Percentiles rank a stretch among this genome's conserved stretches.
phyloP scores from a whole-genome alignment of 2,888 invertebrate species.

The Escarpia spicata region DNA sequence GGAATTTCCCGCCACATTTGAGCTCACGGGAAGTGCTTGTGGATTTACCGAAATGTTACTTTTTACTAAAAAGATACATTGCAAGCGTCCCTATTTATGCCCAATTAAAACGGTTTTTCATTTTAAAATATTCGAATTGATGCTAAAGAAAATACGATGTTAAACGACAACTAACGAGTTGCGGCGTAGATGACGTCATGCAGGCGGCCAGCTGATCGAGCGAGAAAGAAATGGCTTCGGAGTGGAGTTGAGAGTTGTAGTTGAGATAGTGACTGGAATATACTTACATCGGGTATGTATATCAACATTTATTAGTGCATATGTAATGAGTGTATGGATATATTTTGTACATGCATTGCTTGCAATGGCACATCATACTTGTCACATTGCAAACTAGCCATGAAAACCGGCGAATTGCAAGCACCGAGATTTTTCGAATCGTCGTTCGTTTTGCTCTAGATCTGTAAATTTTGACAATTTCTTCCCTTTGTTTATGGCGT shows the following conservation, averaged over 20 bases:
- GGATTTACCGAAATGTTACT: background rate
- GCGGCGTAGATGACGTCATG: slow-evolving; percentile 4
- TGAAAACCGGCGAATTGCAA: background rate
- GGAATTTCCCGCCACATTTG: slow-evolving; percentile 16
- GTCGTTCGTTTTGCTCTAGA: slow-evolving; percentile 12
- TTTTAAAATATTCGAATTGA: background rate
- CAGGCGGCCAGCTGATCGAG: background rate
- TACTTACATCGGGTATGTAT: background rate
- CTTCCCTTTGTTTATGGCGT: slow-evolving; percentile 4
- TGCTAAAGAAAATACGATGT: slow-evolving; percentile 12
- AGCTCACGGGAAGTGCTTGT: background rate
- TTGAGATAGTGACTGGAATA: slow-evolving; percentile 6
- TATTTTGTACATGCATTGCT: background rate
- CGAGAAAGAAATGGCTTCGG: slow-evolving; percentile 16
- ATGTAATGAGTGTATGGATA: background rate
- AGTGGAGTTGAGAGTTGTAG: slow-evolving; percentile 13
- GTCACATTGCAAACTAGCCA: background rate
- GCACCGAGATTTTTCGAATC: slow-evolving; percentile 16
- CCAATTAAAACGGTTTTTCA: background rate
- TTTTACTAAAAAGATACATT: background rate
- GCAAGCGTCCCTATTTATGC: background rate
- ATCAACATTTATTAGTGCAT: slow-evolving; percentile 12
- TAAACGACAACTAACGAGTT: background rate
- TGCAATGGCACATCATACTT: background rate
- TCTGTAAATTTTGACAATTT: background rate